Conservation (phyloP, 2,888 invertebrate species). For the Habroteleia sp. region DNA sequence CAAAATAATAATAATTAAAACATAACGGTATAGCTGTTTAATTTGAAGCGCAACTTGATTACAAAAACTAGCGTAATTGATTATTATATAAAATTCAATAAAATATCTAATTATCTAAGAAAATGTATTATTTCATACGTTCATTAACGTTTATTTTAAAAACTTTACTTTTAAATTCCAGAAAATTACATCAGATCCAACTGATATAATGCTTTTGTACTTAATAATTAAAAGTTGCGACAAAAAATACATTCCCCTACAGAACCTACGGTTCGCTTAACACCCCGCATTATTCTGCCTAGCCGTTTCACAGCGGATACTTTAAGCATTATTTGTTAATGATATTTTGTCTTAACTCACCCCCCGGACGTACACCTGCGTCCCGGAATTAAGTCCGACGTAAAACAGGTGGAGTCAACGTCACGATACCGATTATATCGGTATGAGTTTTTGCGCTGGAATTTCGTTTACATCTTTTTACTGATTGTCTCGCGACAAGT, state of each 20-base stretch:
- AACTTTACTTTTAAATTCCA: too few species aligned
- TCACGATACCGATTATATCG: constrained; percentile 39
- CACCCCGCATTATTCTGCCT: constrained; percentile 62
- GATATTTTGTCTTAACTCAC: constrained; percentile 57
- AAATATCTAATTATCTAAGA: too few species aligned
- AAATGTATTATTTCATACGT: too few species aligned
- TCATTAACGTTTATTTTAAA: too few species aligned
- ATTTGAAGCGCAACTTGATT: too few species aligned
- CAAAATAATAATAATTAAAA: too few species aligned
- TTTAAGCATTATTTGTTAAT: constrained; percentile 32
- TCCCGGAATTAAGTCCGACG: constrained; percentile 71
- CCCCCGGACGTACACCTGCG: constrained; percentile 74
- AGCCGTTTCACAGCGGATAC: constrained; percentile 14
- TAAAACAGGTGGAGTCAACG: constrained; percentile 68
- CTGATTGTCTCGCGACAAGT: constrained; percentile 54
- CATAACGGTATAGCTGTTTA: too few species aligned
- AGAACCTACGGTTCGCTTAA: constrained; percentile 69
- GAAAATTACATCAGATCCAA: too few species aligned
- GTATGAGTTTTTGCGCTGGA: constrained; percentile 47
- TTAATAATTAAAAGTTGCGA: neutral
- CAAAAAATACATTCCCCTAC: constrained; percentile 22
- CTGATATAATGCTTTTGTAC: neutral
- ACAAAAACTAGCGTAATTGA: too few species aligned
- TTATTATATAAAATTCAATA: too few species aligned
- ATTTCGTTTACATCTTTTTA: constrained; percentile 69